Base-by-base conservation (phyloP, 2,888 invertebrate species). In the Agrilus biguttatus region DNA sequence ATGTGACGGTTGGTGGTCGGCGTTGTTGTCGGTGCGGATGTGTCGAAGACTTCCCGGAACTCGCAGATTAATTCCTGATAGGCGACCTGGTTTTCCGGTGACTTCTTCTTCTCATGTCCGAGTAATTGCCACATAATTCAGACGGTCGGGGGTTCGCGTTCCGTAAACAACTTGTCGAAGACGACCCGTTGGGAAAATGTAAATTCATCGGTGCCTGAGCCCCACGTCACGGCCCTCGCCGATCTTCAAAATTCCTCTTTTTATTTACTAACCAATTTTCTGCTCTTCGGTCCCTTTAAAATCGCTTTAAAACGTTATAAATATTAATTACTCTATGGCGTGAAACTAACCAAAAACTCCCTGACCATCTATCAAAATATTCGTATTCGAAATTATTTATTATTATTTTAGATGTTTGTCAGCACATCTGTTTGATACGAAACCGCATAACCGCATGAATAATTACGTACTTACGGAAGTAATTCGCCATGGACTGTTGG, bases 111-210 rank as follows among this genome's bases (percentile, higher is more conserved):
- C 6, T 28, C 28, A 28, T 28, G 10, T 10, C 10, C 28, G 10
- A 28, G 28, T 28, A 28, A 28, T 28, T 10, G 28, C 28, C 28
- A 28, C 28, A 28, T 28, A 28, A 28, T 28, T 28, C 28, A 28
- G 28, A 28, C 28, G 10, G 28, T 28, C 28, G 28, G 28, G 28
- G 10, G 28, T 28, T 28, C 28, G 10, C 10, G 28, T 28, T 28
- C 28, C 10, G 28, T 28, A 28, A 10, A 8, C 28, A 49, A 53
- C 52, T 54, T 53, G 54, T 49, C 53, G 57, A 58, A 55, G 57
- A 51, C 57, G 46, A 50, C 59, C 58, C 51, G 54, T 54, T 43
- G 59, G 45, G 47, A 56, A 57, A 59, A 59, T 59, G 58, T 59
- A 58, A 58, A 59, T 28, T 58, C 56, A 56, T 46, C 46, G 47